A percentile compares a stretch with the other conserved stretches of the same genome.
Conservation (phyloP, 2,113 vertebrate genomes). For the Prionailurus viverrinus region DNA sequence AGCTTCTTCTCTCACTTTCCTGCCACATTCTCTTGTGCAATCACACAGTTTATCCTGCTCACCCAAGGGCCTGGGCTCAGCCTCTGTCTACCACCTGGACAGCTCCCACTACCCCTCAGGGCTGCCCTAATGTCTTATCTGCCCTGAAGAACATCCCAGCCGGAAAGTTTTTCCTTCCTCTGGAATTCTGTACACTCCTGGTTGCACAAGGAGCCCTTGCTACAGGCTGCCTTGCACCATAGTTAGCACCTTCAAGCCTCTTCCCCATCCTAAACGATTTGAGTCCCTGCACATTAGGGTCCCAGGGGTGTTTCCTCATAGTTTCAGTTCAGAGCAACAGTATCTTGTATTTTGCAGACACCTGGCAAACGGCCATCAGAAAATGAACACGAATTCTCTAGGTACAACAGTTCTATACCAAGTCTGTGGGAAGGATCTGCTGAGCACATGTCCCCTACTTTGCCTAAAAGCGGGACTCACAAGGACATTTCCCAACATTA, state of each 20-base stretch:
- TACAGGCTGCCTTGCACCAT: neutral
- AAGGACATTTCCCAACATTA: constrained; percentile 7
- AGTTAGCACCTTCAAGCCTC: neutral
- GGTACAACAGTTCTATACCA: neutral
- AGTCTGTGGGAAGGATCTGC: neutral
- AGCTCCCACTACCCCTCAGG: neutral
- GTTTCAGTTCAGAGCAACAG: neutral
- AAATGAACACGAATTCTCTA: neutral
- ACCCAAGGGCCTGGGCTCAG: neutral
- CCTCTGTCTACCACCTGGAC: neutral
- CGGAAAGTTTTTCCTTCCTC: neutral
- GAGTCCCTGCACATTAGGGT: neutral
- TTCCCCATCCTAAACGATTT: neutral
- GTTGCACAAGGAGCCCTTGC: neutral
- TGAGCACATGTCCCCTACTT: neutral
- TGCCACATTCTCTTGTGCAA: neutral
- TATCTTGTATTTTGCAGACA: neutral
- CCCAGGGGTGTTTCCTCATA: neutral
- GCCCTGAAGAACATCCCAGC: neutral
- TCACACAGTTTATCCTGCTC: no score
- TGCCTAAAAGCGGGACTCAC: neutral
- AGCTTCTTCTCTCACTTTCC: neutral
- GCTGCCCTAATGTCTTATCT: neutral
- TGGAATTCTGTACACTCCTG: neutral
- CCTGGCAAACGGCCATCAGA: neutral